Percentiles rank a stretch among this genome's conserved stretches.
Conservation (phyloP, 2,888 invertebrate species). For the Helobdella robusta region DNA sequence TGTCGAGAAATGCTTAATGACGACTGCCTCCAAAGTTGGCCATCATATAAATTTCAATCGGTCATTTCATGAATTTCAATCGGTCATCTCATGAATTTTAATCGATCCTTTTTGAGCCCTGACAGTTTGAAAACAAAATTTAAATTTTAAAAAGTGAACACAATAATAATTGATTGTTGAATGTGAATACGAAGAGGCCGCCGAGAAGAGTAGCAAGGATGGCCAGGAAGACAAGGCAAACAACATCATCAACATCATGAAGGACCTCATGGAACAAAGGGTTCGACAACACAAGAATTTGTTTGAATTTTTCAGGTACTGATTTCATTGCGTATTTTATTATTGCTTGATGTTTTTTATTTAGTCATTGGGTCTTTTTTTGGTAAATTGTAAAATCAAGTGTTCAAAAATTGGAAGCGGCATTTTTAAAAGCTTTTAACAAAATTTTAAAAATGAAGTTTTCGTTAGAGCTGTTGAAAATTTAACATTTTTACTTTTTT, state of each 20-base stretch:
- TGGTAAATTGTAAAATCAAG: too few relatives aligned
- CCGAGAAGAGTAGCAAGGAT: constrained; percentile 98
- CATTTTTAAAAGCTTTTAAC: too few relatives aligned
- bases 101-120: too few relatives aligned
- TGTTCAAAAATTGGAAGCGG: too few relatives aligned
- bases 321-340: neutral
- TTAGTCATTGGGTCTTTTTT: neutral
- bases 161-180: neutral
- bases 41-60: neutral
- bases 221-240: constrained; percentile 98
- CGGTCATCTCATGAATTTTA: too few relatives aligned
- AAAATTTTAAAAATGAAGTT: too few relatives aligned
- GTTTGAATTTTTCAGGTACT: constrained; percentile 89
- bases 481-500: too few relatives aligned
- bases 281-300: constrained; percentile 96
- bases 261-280: constrained; percentile 94
- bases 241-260: constrained; percentile 97
- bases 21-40: constrained; percentile 94
- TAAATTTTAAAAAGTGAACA: neutral
- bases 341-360: neutral
- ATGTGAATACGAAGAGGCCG: constrained; percentile 73
- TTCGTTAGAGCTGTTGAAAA: too few relatives aligned
- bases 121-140: neutral
- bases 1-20: constrained; percentile 98
- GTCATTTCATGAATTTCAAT: neutral